phyloP scores from a whole-genome alignment of 2,888 invertebrate species.

The Tipula vernalis region DNA sequence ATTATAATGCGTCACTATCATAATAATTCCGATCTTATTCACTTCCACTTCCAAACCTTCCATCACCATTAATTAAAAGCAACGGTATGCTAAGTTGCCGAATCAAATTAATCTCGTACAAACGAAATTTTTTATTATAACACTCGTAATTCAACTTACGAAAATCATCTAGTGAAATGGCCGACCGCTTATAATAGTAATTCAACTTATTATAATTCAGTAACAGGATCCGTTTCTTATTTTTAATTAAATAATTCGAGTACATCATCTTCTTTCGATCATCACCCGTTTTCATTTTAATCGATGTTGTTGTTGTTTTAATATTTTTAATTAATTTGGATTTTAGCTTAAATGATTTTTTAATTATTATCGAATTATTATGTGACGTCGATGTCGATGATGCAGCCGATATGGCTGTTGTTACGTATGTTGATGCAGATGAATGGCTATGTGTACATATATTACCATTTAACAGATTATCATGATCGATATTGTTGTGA shows the following conservation, averaged over 20 bases:
- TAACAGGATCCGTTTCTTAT: not conserved
- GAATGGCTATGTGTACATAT: not conserved
- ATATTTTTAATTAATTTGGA: not conserved
- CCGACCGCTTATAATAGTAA: slow-evolving; percentile 8
- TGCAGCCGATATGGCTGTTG: slow-evolving; percentile 22
- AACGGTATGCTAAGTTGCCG: slow-evolving; percentile 1
- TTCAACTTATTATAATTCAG: not conserved
- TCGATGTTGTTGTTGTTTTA: slow-evolving; percentile 5
- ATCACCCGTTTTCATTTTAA: not conserved
- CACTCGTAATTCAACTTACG: not conserved
- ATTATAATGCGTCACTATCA: not conserved
- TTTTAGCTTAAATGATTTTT: slow-evolving; percentile 25
- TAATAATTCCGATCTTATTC: no score
- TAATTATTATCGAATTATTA: slow-evolving; percentile 36
- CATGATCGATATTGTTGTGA: not conserved
- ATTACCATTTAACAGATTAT: not conserved
- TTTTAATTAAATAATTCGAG: not conserved
- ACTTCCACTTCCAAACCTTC: not conserved
- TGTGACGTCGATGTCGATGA: slow-evolving; percentile 41
- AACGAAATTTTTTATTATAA: not conserved
- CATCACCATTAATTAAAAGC: not conserved
- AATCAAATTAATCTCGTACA: slow-evolving; percentile 4
- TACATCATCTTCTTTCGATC: not conserved
- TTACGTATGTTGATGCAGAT: not conserved
- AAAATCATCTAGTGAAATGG: slow-evolving; percentile 16